phyloP scores from a whole-genome alignment of 2,113 vertebrate species.

The Daphoenositta chrysoptera region DNA sequence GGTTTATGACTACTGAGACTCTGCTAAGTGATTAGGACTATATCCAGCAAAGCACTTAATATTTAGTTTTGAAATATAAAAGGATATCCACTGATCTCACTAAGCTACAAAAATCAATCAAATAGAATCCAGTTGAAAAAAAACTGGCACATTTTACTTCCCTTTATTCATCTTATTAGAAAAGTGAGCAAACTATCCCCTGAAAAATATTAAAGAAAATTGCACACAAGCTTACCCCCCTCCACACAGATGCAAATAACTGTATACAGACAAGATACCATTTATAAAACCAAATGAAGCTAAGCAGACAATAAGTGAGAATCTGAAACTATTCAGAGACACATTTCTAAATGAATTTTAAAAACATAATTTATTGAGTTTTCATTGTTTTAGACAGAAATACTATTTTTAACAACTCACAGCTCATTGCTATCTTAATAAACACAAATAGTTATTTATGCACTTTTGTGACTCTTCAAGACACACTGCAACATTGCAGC shows the following conservation, averaged over 20 bases:
- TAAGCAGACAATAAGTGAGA: background rate
- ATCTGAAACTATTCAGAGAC: background rate
- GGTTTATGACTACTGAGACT: background rate
- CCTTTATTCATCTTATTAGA: background rate
- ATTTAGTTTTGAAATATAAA: background rate
- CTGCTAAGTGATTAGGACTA: background rate
- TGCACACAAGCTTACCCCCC: background rate
- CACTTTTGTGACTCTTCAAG: background rate
- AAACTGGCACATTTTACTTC: background rate
- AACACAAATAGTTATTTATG: background rate
- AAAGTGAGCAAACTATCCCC: background rate
- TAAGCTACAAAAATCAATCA: background rate
- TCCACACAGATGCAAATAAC: background rate
- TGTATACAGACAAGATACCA: background rate
- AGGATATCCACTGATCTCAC: background rate
- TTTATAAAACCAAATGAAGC: background rate
- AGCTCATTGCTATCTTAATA: background rate
- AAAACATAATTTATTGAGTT: background rate
- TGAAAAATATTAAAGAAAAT: background rate
- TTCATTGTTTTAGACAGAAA: background rate
- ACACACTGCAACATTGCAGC: background rate
- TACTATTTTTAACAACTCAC: background rate
- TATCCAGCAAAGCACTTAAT: background rate
- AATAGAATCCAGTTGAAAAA: background rate
- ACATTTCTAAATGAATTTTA: background rate